Conservation (phyloP, 2,113 vertebrate genomes). For the Archocentrus centrarchus region DNA sequence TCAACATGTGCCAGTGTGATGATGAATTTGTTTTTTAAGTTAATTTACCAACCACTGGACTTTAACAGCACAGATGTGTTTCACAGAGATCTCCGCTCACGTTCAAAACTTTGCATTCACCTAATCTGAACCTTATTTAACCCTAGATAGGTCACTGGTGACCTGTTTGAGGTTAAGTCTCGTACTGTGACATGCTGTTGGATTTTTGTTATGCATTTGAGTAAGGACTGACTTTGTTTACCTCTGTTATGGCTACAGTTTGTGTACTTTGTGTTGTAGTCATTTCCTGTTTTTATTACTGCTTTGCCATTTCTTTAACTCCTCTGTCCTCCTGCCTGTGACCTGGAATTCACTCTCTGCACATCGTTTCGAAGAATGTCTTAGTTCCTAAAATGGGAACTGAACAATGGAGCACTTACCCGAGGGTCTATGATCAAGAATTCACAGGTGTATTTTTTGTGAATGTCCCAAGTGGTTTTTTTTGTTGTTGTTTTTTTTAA, state of each 20-base stretch:
- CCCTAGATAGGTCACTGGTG: not conserved
- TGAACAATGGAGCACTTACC: not conserved
- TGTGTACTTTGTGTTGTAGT: not conserved
- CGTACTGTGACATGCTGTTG: not conserved
- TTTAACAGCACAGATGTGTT: too few relatives aligned
- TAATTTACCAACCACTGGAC: too few relatives aligned
- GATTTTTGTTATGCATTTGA: not conserved
- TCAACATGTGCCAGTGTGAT: too few relatives aligned
- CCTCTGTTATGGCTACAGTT: not conserved
- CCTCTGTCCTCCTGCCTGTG: not conserved
- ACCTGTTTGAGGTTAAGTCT: not conserved
- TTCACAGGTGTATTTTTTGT: not conserved
- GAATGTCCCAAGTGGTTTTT: not conserved
- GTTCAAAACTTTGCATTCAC: too few relatives aligned
- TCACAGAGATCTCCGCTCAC: too few relatives aligned
- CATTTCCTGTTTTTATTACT: not conserved
- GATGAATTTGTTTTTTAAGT: too few relatives aligned
- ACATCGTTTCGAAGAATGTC: not conserved
- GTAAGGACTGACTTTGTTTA: not conserved
- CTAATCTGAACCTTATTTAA: not conserved
- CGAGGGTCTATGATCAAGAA: not conserved
- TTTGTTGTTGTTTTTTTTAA: too few relatives aligned
- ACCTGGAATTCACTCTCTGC: not conserved
- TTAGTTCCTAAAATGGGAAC: not conserved
- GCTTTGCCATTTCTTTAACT: too few relatives aligned